Base-by-base conservation (phyloP, 2,113 vertebrate species). In the Aspidoscelis tigris region DNA sequence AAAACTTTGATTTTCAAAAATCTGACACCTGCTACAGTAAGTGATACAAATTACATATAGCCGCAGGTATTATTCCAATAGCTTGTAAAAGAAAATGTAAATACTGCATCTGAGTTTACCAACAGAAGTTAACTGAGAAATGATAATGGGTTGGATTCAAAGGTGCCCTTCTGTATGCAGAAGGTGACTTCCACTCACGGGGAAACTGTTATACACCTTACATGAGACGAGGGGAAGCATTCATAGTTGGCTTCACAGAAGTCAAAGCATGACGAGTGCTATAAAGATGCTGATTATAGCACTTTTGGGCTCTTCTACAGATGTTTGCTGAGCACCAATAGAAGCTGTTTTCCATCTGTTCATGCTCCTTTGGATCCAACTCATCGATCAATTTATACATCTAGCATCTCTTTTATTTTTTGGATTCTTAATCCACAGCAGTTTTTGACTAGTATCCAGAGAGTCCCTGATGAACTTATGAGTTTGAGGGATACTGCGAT, bases 1-100 rank as follows among this genome's bases (percentile, higher is more conserved):
- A 86, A 68, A 41, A 71, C 53, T 80, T 88, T 88, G 86, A 89
- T 88, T 86, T 86, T 5, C 1, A 82, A 85, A n/a, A 65, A 0
- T 7, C 43, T 71, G 80, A 26, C 80, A 89, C 90, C 83, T 80
- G 64, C 71, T 73, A 66, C 0, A 0, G 20, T 44, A 84, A 64
- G 5, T 21, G 44, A 80, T 74, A 80, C n/a, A 80, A 66, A 66
- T 74, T 53, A 53, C 21, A 47, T 21, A 41, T 16, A 74, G 44
- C 5, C 20, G 11, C 66, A 74, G 47, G 41, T 64, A 65, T 65
- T 65, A 82, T 44, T 53, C 39, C 14, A 33, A 22, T 33, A 41
- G 50, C 41, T 66, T 58, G 58, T 33, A 75, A 75, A 75, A 39
- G 44, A 66, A 53, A 55, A 44, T 74, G 61, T 53, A 65, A 22